phyloP scores from a whole-genome alignment of 2,113 vertebrate species.

The Speoplatyrhinus poulsoni region DNA sequence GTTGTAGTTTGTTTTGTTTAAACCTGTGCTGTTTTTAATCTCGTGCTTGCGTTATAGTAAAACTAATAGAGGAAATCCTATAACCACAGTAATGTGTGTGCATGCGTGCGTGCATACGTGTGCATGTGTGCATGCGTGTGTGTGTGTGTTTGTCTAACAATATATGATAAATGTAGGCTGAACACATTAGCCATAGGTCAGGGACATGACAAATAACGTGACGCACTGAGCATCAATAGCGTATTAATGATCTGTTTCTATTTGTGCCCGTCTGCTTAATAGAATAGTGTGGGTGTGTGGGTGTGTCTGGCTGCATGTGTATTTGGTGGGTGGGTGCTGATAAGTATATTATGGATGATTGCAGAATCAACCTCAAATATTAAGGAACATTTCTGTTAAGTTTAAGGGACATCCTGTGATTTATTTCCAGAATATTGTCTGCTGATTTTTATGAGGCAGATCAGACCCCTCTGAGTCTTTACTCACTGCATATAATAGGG shows the following conservation, averaged over 20 bases:
- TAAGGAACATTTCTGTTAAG: not conserved
- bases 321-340: not conserved
- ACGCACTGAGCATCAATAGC: not conserved
- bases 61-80: no score
- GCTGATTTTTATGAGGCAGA: not conserved
- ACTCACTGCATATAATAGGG: not conserved
- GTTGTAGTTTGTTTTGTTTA: not conserved
- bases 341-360: not conserved
- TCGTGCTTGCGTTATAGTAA: no score
- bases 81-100: not conserved
- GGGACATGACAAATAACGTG: slow-evolving; percentile 12
- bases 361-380: not conserved
- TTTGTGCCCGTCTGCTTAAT: slow-evolving; percentile 4
- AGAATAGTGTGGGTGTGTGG: slow-evolving; percentile 7
- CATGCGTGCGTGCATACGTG: slow-evolving; percentile 32
- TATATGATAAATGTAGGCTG: slow-evolving; percentile 1
- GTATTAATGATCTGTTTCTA: not conserved
- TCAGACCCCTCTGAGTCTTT: not conserved
- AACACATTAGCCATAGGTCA: slow-evolving; percentile 5
- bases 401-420: not conserved
- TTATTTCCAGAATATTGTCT: no score
- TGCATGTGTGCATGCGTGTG: slow-evolving; percentile 30
- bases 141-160: not conserved
- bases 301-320: not conserved
- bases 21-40: not conserved